A percentile compares a stretch with the other conserved stretches of the same genome.
phyloP scores from a whole-genome alignment of 1,140 invertebrate species.

The Paralvinella palmiformis region DNA sequence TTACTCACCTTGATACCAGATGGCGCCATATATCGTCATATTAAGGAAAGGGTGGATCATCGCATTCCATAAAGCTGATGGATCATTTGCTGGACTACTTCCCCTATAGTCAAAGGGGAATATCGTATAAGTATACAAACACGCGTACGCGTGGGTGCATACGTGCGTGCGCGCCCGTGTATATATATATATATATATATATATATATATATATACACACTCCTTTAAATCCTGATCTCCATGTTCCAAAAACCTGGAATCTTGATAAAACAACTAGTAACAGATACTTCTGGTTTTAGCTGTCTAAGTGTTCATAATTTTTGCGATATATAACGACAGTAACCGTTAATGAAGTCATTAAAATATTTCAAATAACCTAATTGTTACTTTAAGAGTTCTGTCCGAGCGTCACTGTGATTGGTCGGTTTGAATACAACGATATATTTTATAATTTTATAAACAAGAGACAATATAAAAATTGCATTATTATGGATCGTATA shows the following conservation, averaged over 20 bases:
- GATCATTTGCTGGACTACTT: not conserved
- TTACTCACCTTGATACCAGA: conserved; percentile 42
- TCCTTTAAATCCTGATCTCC: not conserved
- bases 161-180: not conserved
- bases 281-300: too few relatives aligned
- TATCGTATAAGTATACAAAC: not conserved
- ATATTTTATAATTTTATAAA: not conserved
- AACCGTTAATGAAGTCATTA: too few relatives aligned
- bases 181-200: not conserved
- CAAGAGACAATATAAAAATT: not conserved
- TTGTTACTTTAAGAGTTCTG: too few relatives aligned
- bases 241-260: too few relatives aligned
- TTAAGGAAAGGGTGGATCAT: conserved; percentile 39
- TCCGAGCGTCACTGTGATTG: too few relatives aligned
- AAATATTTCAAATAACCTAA: too few relatives aligned
- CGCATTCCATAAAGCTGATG: conserved; percentile 30
- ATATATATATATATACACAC: not conserved
- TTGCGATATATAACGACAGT: too few relatives aligned
- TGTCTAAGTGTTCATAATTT: too few relatives aligned
- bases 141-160: not conserved
- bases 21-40: conserved; percentile 35
- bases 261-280: too few relatives aligned
- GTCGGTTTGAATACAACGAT: too few relatives aligned
- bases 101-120: not conserved
- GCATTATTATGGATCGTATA: not conserved